These are phyloP conservation scores for Motacilla alba DNA, from an alignment of 2,113 vertebrate genomes.

Conservation along the genomic window DNA sequence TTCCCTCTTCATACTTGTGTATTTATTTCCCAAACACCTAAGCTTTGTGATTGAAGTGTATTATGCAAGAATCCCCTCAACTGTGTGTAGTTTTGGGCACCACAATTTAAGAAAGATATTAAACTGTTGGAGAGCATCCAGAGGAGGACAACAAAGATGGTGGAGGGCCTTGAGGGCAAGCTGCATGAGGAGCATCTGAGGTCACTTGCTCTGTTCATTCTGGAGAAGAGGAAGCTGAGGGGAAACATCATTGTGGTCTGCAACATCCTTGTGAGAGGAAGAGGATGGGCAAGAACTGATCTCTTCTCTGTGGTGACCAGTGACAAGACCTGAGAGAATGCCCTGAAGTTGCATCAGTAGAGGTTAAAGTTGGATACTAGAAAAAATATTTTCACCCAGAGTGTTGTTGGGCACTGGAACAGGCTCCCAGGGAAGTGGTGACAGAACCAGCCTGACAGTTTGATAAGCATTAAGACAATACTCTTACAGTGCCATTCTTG, in stretches of 20 bases:
- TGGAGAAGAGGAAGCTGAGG: background rate
- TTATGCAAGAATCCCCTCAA: background rate
- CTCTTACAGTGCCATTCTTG: background rate
- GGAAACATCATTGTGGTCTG: rapidly evolving
- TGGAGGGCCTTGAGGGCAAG: background rate
- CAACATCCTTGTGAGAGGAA: background rate
- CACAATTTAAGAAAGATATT: background rate
- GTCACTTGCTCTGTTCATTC: background rate
- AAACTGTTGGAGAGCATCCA: background rate
- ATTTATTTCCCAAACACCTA: background rate
- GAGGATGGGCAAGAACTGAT: too few species aligned
- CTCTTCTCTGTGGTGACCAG: background rate
- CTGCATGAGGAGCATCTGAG: rapidly evolving
- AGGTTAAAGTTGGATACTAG: background rate
- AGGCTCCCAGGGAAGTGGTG: background rate
- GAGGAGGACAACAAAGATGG: background rate
- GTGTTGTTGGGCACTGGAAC: rapidly evolving
- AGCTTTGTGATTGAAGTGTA: background rate
- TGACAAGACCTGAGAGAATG: rapidly evolving
- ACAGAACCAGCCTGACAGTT: background rate
- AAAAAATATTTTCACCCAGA: background rate
- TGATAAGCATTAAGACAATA: background rate
- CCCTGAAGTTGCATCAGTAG: background rate
- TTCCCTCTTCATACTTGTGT: rapidly evolving
- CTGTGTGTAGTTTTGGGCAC: background rate